Evolutionary conservation across 2,888 invertebrate species (phyloP), one percentile per base, ranked within the genome.

Genomic region (Clusia tigrina): DNA sequence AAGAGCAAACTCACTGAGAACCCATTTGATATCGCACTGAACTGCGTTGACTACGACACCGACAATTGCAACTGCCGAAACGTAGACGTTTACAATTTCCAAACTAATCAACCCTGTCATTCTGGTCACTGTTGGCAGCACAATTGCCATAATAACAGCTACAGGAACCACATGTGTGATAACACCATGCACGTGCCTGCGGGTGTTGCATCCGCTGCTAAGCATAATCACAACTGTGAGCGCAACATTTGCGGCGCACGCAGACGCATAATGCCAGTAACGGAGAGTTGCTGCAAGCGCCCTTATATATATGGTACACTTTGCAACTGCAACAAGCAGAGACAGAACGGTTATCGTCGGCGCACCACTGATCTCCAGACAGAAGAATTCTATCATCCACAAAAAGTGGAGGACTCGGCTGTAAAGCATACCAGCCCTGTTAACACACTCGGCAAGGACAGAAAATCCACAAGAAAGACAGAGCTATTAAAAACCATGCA

Each of bases 301-400:
- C 42, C 42, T 15, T 15, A 15, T 42, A n/a, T n/a, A 15, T 6
- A 3, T 17, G n/a, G 42, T 17, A 42, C 3, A 6, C 32, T 6
- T 12, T 32, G 6, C 6, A 6, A 6, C 12, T 42, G 42, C 42
- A 42, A 17, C 3, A 9, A 17, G n/a, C 32, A 15, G 2, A 25
- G 10, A 22, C 2, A 20, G 52, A 56, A 23, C 48, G 1, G 26
- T 6, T 51, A 53, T 51, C 57, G 61, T 12, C 66, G 68, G 0
- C 63, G 55, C 17, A n/a, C 3, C 9, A 67, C 62, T 2, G 71
- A 71, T 58, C 60, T 69, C 1, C 52, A 66, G 46, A 68, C 69
- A 0, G 26, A 68, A n/a, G 46, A 65, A 22, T 66, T 69, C 17
- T 66, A 48, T 58, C 37, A 32, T 32, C 25, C 56, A 51, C 10